Conservation (phyloP, 2,113 vertebrate genomes). For the Hydrolagus affinis region DNA sequence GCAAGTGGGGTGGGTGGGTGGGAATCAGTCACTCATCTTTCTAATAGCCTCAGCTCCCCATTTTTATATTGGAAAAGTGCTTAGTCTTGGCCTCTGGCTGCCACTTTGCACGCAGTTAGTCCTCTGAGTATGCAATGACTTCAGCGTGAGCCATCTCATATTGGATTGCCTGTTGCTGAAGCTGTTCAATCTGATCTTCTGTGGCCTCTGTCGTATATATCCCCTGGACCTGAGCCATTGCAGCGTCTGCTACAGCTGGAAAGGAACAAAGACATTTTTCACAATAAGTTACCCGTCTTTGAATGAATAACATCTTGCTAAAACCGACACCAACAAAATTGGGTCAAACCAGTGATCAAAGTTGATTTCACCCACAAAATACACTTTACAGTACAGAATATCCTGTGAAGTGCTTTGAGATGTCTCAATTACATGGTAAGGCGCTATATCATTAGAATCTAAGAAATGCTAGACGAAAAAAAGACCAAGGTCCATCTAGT, state of each 20-base stretch:
- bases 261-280: background rate
- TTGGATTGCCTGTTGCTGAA: slow-evolving; percentile 80
- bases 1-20: background rate
- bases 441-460: too few species aligned
- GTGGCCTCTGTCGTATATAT: slow-evolving; percentile 67
- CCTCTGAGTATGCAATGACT: slow-evolving; percentile 74
- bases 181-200: slow-evolving; percentile 76
- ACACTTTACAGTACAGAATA: too few species aligned
- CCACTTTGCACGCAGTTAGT: slow-evolving; percentile 44
- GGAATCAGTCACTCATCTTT: background rate
- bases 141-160: slow-evolving; percentile 55
- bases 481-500: too few species aligned
- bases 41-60: background rate
- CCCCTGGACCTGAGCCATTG: slow-evolving; percentile 74
- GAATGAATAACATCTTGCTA: too few species aligned
- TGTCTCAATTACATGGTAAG: too few species aligned
- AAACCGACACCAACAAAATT: too few species aligned
- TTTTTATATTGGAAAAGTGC: slow-evolving; percentile 11
- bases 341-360: too few species aligned
- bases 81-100: background rate
- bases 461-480: too few species aligned
- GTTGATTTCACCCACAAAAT: too few species aligned
- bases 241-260: slow-evolving; percentile 77
- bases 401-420: too few species aligned
- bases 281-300: background rate